Evolutionary conservation across 2,888 invertebrate genomes (phyloP).

Genomic region (Peribatodes rhomboidaria): DNA sequence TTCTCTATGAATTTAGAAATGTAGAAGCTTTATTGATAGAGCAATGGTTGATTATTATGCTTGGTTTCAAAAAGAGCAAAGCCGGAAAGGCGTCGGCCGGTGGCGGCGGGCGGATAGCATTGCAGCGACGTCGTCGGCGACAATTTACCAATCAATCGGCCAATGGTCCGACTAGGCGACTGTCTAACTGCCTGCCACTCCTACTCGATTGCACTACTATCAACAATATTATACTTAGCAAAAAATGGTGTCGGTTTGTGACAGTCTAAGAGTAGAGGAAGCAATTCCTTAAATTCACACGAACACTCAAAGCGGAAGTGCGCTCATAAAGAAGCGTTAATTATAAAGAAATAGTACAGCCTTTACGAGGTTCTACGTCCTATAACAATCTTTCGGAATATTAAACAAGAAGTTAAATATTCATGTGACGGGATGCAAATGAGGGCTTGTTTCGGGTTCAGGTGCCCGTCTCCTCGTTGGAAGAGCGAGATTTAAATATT

Average conservation of each 20-base stretch:
- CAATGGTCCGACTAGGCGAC: slow-evolving; percentile 56
- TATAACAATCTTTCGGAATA: slow-evolving; percentile 46
- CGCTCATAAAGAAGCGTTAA: slow-evolving; percentile 24
- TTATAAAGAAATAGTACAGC: slow-evolving; percentile 29
- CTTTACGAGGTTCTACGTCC: slow-evolving; percentile 33
- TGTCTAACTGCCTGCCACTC: slow-evolving; percentile 27
- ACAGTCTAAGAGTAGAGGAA: background rate
- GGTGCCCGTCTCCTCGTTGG: slow-evolving; percentile 37
- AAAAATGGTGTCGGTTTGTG: background rate
- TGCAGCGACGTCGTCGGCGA: slow-evolving; percentile 56
- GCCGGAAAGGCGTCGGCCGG: slow-evolving; percentile 61
- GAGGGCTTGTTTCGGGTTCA: slow-evolving; percentile 51
- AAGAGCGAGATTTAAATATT: slow-evolving; percentile 49
- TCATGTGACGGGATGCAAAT: slow-evolving; percentile 62
- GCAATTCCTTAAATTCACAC: slow-evolving; percentile 11
- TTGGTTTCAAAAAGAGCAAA: slow-evolving; percentile 62
- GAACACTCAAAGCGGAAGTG: slow-evolving; percentile 17
- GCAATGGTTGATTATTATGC: background rate
- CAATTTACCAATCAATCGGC: slow-evolving; percentile 79
- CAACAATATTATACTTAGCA: background rate
- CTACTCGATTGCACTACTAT: slow-evolving; percentile 1
- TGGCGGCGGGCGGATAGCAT: slow-evolving; percentile 51
- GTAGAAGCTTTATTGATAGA: background rate
- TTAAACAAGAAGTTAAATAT: slow-evolving; percentile 58
- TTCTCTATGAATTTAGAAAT: background rate